Base-by-base conservation (phyloP, 2,113 vertebrate species). In the Lagopus leucura region DNA sequence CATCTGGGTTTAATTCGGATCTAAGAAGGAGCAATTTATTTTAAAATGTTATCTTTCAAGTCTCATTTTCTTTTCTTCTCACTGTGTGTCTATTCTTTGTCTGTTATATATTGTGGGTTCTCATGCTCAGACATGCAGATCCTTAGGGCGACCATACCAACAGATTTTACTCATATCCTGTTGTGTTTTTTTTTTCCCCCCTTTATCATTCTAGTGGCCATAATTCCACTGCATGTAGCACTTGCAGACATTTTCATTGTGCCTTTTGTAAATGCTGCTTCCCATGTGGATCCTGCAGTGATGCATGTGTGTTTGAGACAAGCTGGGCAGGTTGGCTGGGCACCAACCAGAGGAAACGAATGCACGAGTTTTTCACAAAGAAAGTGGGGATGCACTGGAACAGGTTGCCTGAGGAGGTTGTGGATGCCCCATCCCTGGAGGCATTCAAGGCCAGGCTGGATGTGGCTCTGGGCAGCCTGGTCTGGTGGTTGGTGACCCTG, bases 1-100 rank as follows among this genome's bases (percentile, higher is more conserved):
- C 95, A 86, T 92, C 94, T 96, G 91, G 90, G 84, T 32, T 97
- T 97, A 97, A 96, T 97, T 96, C 88, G 81, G 91, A 94, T 91
- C 66, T 96, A 79, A 82, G 72, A 94, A 93, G 96, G 90, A 93
- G 88, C 50, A 80, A 79, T 94, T 93, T 93, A 74, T 96, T 97
- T 95, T 8, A 78, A 94, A 84, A 69, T 40, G 82, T 88, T 96
- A 91, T 86, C 79, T 97, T 95, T 87, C 85, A 76, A 75, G 47
- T 93, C 66, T 95, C 30, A 77, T 94, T 95, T 96, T 94, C 92
- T 86, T 1, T 2, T 45, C 70, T 73, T 28, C 3, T 0, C 82
- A 64, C 60, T 36, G 10, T 73, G 63, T 73, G 57, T 69, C 55
- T 90, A 28, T 42, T 60, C 76, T 42, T 77, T 74, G 13, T 58